Evolutionary conservation across 1,140 invertebrate species (phyloP), one percentile per base, ranked within the genome.

Genomic region (Cephus cinctus): DNA sequence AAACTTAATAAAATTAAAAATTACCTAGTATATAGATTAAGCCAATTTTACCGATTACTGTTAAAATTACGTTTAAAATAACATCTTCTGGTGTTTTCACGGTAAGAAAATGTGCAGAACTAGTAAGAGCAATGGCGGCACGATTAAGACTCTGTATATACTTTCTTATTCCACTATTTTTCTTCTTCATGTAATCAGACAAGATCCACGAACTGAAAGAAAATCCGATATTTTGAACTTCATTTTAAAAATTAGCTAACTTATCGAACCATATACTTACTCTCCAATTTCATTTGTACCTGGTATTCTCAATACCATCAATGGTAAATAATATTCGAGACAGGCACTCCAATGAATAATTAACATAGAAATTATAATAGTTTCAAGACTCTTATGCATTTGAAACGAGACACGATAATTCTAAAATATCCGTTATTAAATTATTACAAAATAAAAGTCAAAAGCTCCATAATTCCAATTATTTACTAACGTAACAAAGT

Each of bases 331-430:
- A 39, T 68, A 71, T 6, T 69, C 57, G 0, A 75, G 5, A 45
- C 73, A 76, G 2, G 68, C 59, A 3, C 54, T 56, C 73, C 72
- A 76, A 9, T 76, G 69, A 4, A 73, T 15, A 8, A 4, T 45
- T 3, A 67, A 8, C 3, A 61, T 38, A 3, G 66, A 23, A 6
- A 71, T 54, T 2, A 58, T 44, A 2, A 16, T 19, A 12, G 67
- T 55, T 40, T 69, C 53, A 0, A 67, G 20, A 11, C 67, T 44
- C 55, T 69, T 72, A n/a, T 58, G 49, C 6, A 19, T 15, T 21
- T 63, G 60, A 27, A 68, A 63, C 5, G 55, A 57, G 3, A 14
- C 19, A 11, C 14, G 9, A 8, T 15, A n/a, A 15, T 15, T 15
- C 8, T 12, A 9, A 15, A 36, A 8, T 12, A 35, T 11, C 14